A percentile compares a stretch with the other conserved stretches of the same genome.
Conservation (phyloP, 2,113 vertebrate genomes). For the Platanista minor region DNA sequence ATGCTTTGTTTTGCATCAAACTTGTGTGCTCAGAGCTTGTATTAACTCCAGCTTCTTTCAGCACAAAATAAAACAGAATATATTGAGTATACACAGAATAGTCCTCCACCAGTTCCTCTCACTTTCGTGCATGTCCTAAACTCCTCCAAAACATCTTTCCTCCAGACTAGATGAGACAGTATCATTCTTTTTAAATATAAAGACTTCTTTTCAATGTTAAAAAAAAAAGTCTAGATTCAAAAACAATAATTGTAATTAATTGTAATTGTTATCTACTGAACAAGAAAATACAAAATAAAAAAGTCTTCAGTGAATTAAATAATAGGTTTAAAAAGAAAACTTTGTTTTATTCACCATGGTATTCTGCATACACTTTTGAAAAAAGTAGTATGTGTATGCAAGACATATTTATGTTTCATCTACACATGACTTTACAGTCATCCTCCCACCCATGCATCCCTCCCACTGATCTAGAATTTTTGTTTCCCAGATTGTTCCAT, state of each 20-base stretch:
- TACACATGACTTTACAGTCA: neutral
- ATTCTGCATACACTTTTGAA: neutral
- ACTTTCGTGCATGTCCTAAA: neutral
- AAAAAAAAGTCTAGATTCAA: neutral
- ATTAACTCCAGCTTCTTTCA: neutral
- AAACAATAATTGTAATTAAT: neutral
- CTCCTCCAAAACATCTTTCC: neutral
- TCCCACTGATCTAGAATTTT: neutral
- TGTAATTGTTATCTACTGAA: neutral
- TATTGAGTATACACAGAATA: too few species aligned
- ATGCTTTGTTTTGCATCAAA: neutral
- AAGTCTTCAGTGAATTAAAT: neutral
- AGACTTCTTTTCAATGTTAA: neutral
- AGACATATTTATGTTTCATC: conserved; percentile 30
- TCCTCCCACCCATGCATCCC: neutral
- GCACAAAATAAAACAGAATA: neutral
- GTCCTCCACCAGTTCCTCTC: neutral
- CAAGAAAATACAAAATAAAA: conserved; percentile 3
- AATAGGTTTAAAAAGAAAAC: neutral
- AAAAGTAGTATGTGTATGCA: neutral
- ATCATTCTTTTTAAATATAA: neutral
- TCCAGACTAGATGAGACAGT: neutral
- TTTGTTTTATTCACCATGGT: neutral
- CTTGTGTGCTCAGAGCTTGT: neutral
- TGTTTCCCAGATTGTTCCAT: neutral